Conservation (phyloP, 2,797 vertebrate species). For the Pipistrellus pygmaeus region DNA sequence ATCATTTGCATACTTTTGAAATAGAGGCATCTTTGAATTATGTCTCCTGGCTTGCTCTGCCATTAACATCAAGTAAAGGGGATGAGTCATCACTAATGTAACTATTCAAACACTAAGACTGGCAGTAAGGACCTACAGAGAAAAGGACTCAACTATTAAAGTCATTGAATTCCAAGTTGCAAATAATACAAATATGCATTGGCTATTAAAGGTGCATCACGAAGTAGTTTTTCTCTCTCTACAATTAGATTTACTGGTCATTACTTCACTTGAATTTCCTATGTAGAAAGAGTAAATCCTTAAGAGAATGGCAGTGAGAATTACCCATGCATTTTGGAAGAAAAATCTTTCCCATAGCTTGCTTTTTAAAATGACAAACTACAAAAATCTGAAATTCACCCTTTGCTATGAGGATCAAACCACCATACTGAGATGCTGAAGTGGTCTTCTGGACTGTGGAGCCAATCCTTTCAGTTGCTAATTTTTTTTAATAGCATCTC, state of each 20-base stretch:
- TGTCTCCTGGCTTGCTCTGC: not conserved
- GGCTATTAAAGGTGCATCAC: not conserved
- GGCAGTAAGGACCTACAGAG: not conserved
- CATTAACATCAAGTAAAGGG: not conserved
- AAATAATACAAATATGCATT: not conserved
- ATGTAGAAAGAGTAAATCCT: not conserved
- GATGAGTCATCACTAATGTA: not conserved
- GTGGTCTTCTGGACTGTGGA: not conserved
- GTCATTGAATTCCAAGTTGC: slow-evolving; percentile 11
- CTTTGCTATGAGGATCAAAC: not conserved
- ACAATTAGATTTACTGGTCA: not conserved
- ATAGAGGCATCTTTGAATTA: not conserved
- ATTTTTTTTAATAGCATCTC: not conserved
- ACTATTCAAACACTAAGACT: not conserved
- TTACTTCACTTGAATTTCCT: not conserved
- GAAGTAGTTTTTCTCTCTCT: slow-evolving; percentile 27
- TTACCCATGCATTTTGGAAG: not conserved
- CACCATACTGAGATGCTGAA: not conserved
- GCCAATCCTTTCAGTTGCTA: not conserved
- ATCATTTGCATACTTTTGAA: not conserved
- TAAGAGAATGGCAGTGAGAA: slow-evolving; percentile 33
- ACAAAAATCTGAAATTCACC: slow-evolving; percentile 19
- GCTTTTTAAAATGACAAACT: slow-evolving; percentile 40
- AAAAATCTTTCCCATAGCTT: slow-evolving; percentile 29
- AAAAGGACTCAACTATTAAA: not conserved